Conservation (phyloP, 2,797 vertebrate genomes). For the Neostethus bicornis region DNA sequence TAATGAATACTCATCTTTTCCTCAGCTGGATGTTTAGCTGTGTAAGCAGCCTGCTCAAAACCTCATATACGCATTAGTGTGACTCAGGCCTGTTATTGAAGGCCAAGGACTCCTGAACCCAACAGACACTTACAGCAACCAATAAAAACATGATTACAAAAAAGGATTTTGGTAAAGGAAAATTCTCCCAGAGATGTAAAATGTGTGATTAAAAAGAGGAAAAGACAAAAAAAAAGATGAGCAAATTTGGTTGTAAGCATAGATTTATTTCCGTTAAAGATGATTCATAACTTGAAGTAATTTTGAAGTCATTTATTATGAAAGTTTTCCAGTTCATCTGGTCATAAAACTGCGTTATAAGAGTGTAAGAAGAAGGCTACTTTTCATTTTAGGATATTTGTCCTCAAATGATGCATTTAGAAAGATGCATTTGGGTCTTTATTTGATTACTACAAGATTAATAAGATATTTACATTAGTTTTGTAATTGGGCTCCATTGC, state of each 20-base stretch:
- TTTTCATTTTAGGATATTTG: constrained; percentile 4
- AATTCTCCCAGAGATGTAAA: constrained; percentile 51
- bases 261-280: constrained; percentile 21
- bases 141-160: constrained; percentile 67
- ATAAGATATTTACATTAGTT: constrained; percentile 37
- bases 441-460: constrained; percentile 12
- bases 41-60: constrained; percentile 34
- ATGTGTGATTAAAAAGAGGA: constrained; percentile 40
- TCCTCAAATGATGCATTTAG: constrained; percentile 3
- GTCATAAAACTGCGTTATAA: constrained; percentile 4
- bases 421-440: constrained; percentile 15
- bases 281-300: constrained; percentile 23
- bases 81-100: constrained; percentile 59
- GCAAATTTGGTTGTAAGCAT: constrained; percentile 59
- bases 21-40: constrained; percentile 30
- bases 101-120: constrained; percentile 43
- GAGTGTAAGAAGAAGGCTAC: constrained; percentile 11
- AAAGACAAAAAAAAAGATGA: constrained; percentile 47
- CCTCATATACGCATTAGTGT: constrained; percentile 31
- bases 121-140: constrained; percentile 48
- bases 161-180: constrained; percentile 39
- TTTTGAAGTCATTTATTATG: constrained; percentile 9
- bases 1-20: constrained; percentile 53
- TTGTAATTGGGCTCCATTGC: constrained; percentile 15
- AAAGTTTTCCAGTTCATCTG: neutral